Conservation (phyloP, 2,888 invertebrate genomes). For the Rhopalosiphum nymphaeae region DNA sequence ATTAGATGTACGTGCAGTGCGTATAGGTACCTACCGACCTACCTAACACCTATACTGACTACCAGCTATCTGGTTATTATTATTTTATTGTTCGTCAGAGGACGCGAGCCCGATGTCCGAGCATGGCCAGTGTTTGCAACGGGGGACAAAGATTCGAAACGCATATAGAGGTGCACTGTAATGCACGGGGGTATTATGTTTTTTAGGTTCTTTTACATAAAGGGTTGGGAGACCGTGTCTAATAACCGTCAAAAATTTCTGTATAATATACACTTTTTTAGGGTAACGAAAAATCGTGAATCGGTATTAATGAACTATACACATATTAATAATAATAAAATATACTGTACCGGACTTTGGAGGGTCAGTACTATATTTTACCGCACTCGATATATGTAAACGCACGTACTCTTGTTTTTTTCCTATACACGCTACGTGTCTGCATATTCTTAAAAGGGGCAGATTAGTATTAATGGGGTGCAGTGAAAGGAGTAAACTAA, state of each 20-base stretch:
- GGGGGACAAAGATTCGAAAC: conserved; percentile 44
- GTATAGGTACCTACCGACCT: not conserved
- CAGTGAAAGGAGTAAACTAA: conserved; percentile 9
- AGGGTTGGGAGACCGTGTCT: conserved; percentile 60
- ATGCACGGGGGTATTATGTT: not conserved
- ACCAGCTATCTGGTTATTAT: conserved; percentile 22
- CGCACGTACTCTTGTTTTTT: conserved; percentile 38
- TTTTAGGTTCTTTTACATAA: not conserved
- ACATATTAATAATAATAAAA: conserved; percentile 6
- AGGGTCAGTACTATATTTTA: conserved; percentile 53
- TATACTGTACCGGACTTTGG: conserved; percentile 45
- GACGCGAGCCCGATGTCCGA: conserved; percentile 60
- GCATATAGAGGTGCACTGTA: not conserved
- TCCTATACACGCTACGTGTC: not conserved
- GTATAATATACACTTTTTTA: conserved; percentile 20
- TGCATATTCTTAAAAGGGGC: not conserved
- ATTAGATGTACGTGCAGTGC: not conserved
- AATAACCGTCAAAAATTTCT: conserved; percentile 51
- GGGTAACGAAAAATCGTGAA: conserved; percentile 55
- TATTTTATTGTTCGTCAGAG: conserved; percentile 35
- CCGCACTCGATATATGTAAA: conserved; percentile 28
- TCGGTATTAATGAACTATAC: conserved; percentile 60
- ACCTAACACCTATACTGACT: not conserved
- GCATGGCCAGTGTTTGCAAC: not conserved
- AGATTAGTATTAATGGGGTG: conserved; percentile 33